Base-by-base conservation (phyloP, 2,113 vertebrate genomes). In the Chinchilla lanigera region DNA sequence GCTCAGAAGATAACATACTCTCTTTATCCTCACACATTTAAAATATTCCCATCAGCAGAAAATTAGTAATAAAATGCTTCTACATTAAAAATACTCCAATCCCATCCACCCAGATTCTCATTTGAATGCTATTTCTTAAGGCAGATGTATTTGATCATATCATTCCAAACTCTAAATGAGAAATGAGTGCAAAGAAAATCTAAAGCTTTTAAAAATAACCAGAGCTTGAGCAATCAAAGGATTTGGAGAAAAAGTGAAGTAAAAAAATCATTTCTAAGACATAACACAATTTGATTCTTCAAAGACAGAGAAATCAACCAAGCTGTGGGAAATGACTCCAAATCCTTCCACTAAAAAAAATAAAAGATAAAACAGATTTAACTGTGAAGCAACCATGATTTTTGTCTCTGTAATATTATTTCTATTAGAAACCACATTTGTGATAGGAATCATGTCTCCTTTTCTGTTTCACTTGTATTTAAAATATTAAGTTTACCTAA, bases 201-300 rank as follows among this genome's bases (percentile, higher is more conserved):
- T 92, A 94, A 93, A 96, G 77, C 69, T 95, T 97, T 98, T 92
- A 88, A 95, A 97, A 97, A 95, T 93, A 97, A 82, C 65, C 60
- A 95, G 73, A 85, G 19, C 50, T 94, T 95, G 86, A 96, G 93
- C 81, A 97, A 91, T 95, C 85, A 96, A 95, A 33, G 80, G 81
- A 97, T 90, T 90, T 88, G 86, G 73, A 89, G 56, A 60, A 44
- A 96, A 88, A 96, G 91, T 75, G 54, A 73, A 96, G 38, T 92
- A 7, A 82, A 58, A 95, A 88, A 96, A 94, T 77, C 7, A 81
- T 63, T 92, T 92, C 63, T 91, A 92, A 97, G 88, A 94, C 60
- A 91, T 87, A 96, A 89, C 52, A 54, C 73, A 89, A 75, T 89
- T 95, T 95, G n/a, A 65, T 63, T 96, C n/a, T 95, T 90, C 2